These are phyloP conservation scores for Nycticorax nycticorax DNA, from an alignment of 2,113 vertebrate species.

Conservation along the genomic window DNA sequence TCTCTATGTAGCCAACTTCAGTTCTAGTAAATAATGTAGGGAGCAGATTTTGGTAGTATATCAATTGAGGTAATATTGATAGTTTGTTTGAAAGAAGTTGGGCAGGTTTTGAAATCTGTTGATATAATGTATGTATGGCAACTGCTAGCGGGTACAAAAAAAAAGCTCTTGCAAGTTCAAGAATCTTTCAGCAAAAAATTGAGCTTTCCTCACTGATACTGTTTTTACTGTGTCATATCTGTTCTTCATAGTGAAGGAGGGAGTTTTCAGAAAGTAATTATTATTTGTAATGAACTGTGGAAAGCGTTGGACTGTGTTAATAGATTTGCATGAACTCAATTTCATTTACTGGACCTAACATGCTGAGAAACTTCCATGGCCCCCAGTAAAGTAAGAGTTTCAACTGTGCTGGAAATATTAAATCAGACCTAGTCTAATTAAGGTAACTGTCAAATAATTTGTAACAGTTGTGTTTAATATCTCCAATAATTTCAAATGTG, in stretches of 20 bases:
- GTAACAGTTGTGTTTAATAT: background rate
- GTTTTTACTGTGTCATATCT: background rate
- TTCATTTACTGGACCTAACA: background rate
- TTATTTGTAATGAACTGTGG: constrained; percentile 34
- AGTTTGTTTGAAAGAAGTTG: background rate
- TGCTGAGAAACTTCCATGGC: background rate
- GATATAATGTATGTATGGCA: background rate
- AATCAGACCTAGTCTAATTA: background rate
- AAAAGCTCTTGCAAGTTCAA: background rate
- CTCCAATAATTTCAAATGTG: background rate
- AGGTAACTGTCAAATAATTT: background rate
- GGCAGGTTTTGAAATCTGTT: background rate
- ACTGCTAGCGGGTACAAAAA: background rate
- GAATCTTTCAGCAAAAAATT: background rate
- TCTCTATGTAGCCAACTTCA: background rate
- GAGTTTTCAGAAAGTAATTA: constrained; percentile 27
- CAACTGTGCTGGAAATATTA: background rate
- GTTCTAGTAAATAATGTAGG: background rate
- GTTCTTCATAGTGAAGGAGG: background rate
- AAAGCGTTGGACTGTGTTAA: background rate
- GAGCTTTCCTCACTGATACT: background rate
- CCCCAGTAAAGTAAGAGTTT: background rate
- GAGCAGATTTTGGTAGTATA: background rate
- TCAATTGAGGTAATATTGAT: background rate
- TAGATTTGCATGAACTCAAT: constrained; percentile 41